Base-by-base conservation (phyloP, 1,140 invertebrate genomes). In the Sycophila sp. region DNA sequence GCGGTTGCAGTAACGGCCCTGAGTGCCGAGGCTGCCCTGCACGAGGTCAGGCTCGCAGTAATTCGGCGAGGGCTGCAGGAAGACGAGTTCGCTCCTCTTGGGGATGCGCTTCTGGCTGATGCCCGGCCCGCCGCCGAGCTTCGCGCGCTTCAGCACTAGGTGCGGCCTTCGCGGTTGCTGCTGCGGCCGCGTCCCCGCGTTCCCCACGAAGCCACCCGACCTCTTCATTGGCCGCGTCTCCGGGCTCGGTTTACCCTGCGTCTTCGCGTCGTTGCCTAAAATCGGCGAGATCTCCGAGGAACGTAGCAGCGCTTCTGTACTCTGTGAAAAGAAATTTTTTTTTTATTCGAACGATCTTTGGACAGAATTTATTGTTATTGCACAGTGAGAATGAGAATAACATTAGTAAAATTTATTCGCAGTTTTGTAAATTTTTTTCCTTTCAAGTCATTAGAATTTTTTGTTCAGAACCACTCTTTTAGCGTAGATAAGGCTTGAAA, bases 21-120 rank as follows among this genome's bases (percentile, higher is more conserved):
- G 88, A 0, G 96, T 98, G 13, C 96, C 96, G 11, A 95, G 85
- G 2, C 94, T 94, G 1, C 94, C 95, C 8, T 88, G 84, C 2
- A 88, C 84, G 19, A 91, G 78, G 83, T 97, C 92, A 15, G 89
- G 89, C 78, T 96, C 93, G 82, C 97, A 98, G 83, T 98, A 98
- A 81, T 97, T 96, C 0, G 96, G 96, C 22, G 96, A 97, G 28
- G 90, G 85, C 80, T 97, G 93, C 73, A 98, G 86, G 85, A 91
- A 98, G 17, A 98, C 94, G 69, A 98, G 87, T 81, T 98, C 95
- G 67, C 91, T 89, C 79, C 91, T 90, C 76, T 93, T 92, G 36
- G 93, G 93, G 75, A 85, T 88, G 75, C 81, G 80, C 67, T 84
- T 85, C 45, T 80, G 78, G 38, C 75, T 79, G 32, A 77, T 77